Conservation (phyloP, 37 sponge, comb jelly and placozoan genomes). For the Mnemiopsis leidyi region DNA sequence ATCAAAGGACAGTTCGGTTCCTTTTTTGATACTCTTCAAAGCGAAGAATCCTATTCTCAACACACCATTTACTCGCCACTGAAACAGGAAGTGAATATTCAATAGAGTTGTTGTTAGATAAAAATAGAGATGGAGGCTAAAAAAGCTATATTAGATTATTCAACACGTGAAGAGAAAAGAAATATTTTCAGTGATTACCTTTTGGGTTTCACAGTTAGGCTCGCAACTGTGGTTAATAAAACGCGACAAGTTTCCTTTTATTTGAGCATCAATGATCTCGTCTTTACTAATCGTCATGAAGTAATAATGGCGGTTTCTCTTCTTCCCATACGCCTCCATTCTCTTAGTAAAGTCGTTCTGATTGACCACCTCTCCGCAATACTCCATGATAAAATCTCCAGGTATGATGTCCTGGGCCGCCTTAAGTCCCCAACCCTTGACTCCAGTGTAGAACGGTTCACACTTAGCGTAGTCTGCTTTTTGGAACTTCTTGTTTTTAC, state of each 20-base stretch:
- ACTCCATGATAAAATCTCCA: conserved; percentile 92
- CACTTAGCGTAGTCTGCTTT: conserved; percentile 77
- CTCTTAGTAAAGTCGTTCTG: conserved; percentile 80
- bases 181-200: conserved; percentile 68
- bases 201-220: conserved; percentile 99
- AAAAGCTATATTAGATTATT: not conserved
- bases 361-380: conserved; percentile 94
- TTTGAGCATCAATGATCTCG: conserved; percentile 95
- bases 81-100: not conserved
- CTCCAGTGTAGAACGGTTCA: conserved; percentile 88
- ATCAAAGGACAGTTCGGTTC: conserved; percentile 93
- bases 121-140: not conserved
- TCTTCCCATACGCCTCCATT: conserved; percentile 76
- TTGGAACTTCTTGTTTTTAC: conserved; percentile 87
- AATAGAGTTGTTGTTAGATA: not conserved
- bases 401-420: conserved; percentile 69
- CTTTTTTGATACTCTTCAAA: conserved; percentile 68
- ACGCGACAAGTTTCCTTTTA: conserved; percentile 84
- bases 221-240: conserved; percentile 99
- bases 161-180: not conserved
- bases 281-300: conserved; percentile 95
- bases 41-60: conserved; percentile 96
- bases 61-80: conserved; percentile 93
- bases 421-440: conserved; percentile 92
- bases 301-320: conserved; percentile 89